phyloP scores from a whole-genome alignment of 1,140 invertebrate genomes.

The Heterodera carotae region DNA sequence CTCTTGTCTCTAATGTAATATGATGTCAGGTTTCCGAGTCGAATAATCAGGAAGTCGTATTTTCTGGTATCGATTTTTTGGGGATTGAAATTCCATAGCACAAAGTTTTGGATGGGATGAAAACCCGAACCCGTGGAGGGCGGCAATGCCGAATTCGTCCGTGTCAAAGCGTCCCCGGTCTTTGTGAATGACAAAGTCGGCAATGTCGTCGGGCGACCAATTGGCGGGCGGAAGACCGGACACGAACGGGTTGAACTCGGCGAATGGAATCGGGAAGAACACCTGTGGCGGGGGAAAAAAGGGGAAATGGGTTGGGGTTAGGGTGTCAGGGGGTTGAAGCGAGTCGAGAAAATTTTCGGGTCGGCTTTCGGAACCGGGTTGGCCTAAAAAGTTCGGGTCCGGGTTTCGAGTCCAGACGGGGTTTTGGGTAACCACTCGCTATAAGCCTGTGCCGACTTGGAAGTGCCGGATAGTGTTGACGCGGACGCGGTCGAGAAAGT shows the following conservation, averaged over 20 bases:
- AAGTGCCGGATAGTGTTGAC: slow-evolving; percentile 64
- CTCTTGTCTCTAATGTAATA: too few species aligned
- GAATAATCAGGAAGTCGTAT: too few species aligned
- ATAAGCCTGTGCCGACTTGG: too few species aligned
- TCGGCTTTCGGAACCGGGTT: too few species aligned
- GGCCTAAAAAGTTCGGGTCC: too few species aligned
- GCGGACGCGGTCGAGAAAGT: slow-evolving; percentile 62
- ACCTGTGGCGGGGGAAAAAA: slow-evolving; percentile 50
- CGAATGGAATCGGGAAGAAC: slow-evolving; percentile 63
- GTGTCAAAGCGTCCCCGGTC: slow-evolving; percentile 61
- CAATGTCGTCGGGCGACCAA: slow-evolving; percentile 12
- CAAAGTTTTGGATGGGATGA: slow-evolving; percentile 5
- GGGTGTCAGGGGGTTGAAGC: too few species aligned
- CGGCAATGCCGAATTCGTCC: slow-evolving; percentile 52
- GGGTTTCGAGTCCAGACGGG: too few species aligned
- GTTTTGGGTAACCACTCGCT: too few species aligned
- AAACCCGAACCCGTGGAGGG: slow-evolving; percentile 6
- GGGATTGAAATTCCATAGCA: too few species aligned
- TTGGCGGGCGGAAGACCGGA: slow-evolving; percentile 19
- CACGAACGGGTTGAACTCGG: slow-evolving; percentile 60
- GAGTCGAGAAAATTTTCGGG: too few species aligned
- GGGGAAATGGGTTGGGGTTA: not conserved
- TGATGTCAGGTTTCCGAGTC: too few species aligned
- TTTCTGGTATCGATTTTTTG: too few species aligned
- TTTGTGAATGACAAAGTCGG: slow-evolving; percentile 58